Base-by-base conservation (phyloP, 2,888 invertebrate genomes). In the Eumacrocentrus americanus region DNA sequence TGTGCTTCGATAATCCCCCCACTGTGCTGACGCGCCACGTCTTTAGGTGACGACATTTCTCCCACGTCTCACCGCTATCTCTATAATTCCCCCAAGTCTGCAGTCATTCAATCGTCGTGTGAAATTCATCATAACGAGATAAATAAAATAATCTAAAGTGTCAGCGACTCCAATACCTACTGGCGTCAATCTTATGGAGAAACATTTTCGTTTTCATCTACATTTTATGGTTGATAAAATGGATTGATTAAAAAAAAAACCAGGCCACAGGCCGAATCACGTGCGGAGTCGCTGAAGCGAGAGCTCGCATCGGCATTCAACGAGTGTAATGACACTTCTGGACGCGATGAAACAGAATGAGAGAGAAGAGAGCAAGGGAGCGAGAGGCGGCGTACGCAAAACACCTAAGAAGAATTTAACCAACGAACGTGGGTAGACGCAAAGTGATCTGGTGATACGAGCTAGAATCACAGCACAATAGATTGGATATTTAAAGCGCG, bases 271-370 rank as follows among this genome's bases (percentile, higher is more conserved):
- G n/a, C 42, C 44, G 23, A 50, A 47, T 40, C 57, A 57, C 50
- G 57, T 57, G 50, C 14, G 12, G 16, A 18, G 25, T 55, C 37
- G 23, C 44, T 55, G 29, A 42, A 22, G 29, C 42, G 11, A 22
- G 50, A 29, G 11, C 29, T 35, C 52, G 47, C 52, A 52, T 25
- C 34, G 35, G 47, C 47, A 59, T 59, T 53, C 47, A 54, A 48
- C 34, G 34, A 54, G 59, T 29, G 25, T 25, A 59, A 54, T 59
- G 46, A 53, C 37, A 34, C 48, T 60, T 34, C 42, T 42, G 48
- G 54, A 44, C 18, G n/a, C n/a, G n/a, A 23, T 5, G 4, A 23
- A 35, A 11, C 20, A 20, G 29, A 14, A 37, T 37, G 20, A 51
- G n/a, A 20, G 20, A 37, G 18, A 16, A 14, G 23, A 46, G 23